A percentile compares a stretch with the other conserved stretches of the same genome.
These are phyloP conservation scores for Meloe dianella DNA, from an alignment of 2,888 invertebrate species.

Conservation along the genomic window DNA sequence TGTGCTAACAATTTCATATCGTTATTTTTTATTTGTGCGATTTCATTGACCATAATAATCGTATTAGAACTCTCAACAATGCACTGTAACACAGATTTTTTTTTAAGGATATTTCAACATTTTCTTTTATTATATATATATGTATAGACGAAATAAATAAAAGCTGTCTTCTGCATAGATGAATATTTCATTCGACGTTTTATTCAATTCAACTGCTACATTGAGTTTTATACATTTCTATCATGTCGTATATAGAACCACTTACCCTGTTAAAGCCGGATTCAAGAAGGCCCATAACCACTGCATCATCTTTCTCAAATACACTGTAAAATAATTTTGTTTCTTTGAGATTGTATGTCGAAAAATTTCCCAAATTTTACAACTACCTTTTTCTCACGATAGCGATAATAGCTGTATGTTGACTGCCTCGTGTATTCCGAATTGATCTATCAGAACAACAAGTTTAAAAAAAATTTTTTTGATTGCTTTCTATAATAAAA, in stretches of 20 bases:
- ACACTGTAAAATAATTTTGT: constrained; percentile 67
- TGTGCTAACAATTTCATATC: constrained; percentile 79
- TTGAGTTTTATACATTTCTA: background rate
- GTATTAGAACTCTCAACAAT: constrained; percentile 71
- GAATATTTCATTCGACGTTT: constrained; percentile 16
- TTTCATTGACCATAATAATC: constrained; percentile 70
- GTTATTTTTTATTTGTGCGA: constrained; percentile 79
- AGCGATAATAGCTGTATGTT: constrained; percentile 80
- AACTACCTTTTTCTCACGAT: constrained; percentile 87
- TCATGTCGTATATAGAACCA: constrained; percentile 14
- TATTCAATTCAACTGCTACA: background rate
- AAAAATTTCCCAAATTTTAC: constrained; percentile 13
- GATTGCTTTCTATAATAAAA: too few species aligned
- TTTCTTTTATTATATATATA: background rate
- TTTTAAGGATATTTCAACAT: background rate
- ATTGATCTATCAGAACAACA: constrained; percentile 69
- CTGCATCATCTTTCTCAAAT: constrained; percentile 83
- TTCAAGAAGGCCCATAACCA: constrained; percentile 77
- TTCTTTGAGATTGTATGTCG: constrained; percentile 10
- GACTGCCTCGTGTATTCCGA: constrained; percentile 77
- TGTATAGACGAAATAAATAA: background rate
- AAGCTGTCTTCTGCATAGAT: background rate
- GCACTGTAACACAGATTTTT: constrained; percentile 61
- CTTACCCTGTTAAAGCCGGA: constrained; percentile 89
- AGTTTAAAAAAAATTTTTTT: background rate